phyloP scores from a whole-genome alignment of 2,113 vertebrate species.

The Eonycteris spelaea region DNA sequence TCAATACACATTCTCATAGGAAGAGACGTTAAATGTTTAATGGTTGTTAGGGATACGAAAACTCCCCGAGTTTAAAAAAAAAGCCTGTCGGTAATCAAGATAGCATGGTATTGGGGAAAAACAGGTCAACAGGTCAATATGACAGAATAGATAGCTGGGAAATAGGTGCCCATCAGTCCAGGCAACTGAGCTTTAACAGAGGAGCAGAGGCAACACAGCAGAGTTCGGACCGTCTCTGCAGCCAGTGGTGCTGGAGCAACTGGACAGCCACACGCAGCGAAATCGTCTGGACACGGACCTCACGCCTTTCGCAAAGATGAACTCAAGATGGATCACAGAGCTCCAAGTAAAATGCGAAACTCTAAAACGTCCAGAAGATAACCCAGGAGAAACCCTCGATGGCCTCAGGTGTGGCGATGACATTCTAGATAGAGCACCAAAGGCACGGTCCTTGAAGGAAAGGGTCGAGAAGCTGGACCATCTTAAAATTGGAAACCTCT shows the following conservation, averaged over 20 bases:
- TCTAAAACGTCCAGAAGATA: neutral
- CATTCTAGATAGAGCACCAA: neutral
- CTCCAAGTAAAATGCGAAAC: neutral
- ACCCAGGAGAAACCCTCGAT: neutral
- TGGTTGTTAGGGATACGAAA: neutral
- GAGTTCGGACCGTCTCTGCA: neutral
- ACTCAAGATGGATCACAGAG: neutral
- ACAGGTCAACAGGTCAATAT: neutral
- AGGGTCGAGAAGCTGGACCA: neutral
- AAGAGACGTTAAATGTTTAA: neutral
- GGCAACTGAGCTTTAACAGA: neutral
- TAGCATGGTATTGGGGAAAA: neutral
- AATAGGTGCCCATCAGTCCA: neutral
- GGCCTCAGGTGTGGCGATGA: neutral
- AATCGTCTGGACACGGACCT: neutral
- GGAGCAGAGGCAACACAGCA: fast-evolving
- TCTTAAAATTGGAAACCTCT: neutral
- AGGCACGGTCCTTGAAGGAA: neutral
- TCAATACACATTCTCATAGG: neutral
- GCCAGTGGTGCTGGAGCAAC: neutral
- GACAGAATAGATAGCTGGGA: neutral
- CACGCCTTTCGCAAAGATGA: neutral
- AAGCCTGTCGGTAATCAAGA: neutral
- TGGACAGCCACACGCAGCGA: neutral
- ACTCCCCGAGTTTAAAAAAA: neutral